Percentiles rank a stretch among this genome's conserved stretches.
Evolutionary conservation across 2,888 invertebrate species (phyloP).

Genomic region (Lasioglossum vierecki): DNA sequence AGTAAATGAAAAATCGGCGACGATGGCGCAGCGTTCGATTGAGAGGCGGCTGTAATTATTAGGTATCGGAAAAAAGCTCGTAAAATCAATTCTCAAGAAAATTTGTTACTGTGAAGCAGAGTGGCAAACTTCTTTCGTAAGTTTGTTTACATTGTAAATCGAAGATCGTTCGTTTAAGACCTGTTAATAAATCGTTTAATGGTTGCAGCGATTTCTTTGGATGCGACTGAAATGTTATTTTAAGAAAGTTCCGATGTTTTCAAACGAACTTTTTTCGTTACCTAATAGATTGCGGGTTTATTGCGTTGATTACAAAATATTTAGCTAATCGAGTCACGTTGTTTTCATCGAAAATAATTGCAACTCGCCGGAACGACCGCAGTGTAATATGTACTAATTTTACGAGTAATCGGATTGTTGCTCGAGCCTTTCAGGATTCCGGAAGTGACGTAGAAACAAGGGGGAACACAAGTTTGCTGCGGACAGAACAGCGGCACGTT

Average conservation of each 20-base stretch:
- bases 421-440: not conserved
- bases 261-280: not conserved
- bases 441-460: constrained; percentile 65
- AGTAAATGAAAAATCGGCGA: constrained; percentile 17
- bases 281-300: not conserved
- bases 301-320: not conserved
- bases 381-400: not conserved
- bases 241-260: not conserved
- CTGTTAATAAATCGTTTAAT: not conserved
- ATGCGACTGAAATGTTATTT: not conserved
- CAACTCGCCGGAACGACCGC: not conserved
- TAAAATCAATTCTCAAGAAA: not conserved
- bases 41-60: not conserved
- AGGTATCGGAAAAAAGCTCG: not conserved
- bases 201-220: not conserved
- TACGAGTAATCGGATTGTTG: not conserved
- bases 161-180: not conserved
- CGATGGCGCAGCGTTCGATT: not conserved
- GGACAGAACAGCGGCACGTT: constrained; percentile 8
- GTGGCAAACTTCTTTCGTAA: not conserved
- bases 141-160: not conserved
- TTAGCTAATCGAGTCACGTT: not conserved
- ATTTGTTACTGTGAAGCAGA: not conserved
- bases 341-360: constrained; percentile 2
- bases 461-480: constrained; percentile 42